Evolutionary conservation across 2,113 vertebrate species (phyloP).

Genomic region (Bubalus kerabau): DNA sequence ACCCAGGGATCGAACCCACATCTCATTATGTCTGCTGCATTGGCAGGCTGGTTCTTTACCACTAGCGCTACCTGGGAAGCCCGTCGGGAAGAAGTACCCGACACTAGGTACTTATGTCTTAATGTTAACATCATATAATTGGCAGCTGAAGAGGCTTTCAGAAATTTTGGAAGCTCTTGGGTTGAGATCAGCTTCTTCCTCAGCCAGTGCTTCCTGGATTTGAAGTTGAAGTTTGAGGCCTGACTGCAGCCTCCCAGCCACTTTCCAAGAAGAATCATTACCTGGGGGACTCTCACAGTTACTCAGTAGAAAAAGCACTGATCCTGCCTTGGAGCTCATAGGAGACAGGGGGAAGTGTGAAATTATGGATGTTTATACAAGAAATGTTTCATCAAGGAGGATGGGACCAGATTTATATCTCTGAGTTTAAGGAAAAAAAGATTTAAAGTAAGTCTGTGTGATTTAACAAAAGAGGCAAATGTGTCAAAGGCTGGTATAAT

Average conservation of each 20-base stretch:
- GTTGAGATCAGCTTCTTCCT: background rate
- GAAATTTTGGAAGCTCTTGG: background rate
- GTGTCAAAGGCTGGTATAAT: background rate
- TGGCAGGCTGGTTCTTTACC: background rate
- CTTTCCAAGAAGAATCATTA: background rate
- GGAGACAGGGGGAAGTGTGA: background rate
- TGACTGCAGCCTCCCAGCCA: background rate
- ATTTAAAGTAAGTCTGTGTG: background rate
- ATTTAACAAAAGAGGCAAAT: background rate
- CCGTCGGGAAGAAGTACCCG: fast-evolving
- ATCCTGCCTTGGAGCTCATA: background rate
- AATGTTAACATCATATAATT: background rate
- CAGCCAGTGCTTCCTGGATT: background rate
- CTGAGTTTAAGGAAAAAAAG: background rate
- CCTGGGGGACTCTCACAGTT: background rate
- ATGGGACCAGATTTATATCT: background rate
- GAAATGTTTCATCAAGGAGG: background rate
- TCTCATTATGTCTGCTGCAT: background rate
- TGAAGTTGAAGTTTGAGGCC: background rate
- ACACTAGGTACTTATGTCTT: background rate
- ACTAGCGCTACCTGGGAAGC: background rate
- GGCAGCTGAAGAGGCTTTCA: background rate
- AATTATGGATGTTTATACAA: background rate
- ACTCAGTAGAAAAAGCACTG: background rate
- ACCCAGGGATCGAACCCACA: background rate